phyloP scores from a whole-genome alignment of 1,140 invertebrate species.

The Phymastichus coffea region DNA sequence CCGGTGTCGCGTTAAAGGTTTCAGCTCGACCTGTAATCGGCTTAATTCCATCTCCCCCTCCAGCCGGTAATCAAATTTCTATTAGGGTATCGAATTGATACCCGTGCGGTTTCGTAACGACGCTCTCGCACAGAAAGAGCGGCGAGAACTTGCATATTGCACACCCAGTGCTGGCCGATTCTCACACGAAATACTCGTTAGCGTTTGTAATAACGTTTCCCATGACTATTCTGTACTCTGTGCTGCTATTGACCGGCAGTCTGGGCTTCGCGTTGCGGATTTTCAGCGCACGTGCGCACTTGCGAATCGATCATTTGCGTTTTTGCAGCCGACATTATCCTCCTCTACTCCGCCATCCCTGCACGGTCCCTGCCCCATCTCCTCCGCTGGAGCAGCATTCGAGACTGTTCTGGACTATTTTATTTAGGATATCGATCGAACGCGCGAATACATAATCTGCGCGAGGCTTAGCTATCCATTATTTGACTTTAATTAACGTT shows the following conservation, averaged over 20 bases:
- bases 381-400: no score
- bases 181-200: no score
- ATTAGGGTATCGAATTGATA: not conserved
- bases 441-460: not conserved
- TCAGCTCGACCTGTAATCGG: not conserved
- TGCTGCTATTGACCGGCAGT: no score
- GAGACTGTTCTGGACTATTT: no score
- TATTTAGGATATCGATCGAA: not conserved
- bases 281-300: not conserved
- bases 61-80: slow-evolving; percentile 5
- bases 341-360: not conserved
- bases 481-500: not conserved
- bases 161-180: no score
- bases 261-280: no score
- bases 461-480: not conserved
- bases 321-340: not conserved
- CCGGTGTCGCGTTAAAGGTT: not conserved
- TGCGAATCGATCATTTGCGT: slow-evolving; percentile 3
- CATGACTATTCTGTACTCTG: no score
- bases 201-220: no score
- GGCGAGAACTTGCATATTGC: no score
- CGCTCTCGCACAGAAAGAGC: no score
- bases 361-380: no score
- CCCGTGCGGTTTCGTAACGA: not conserved
- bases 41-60: slow-evolving; percentile 1